A percentile compares a stretch with the other conserved stretches of the same genome.
Conservation (phyloP, 1,140 invertebrate species). For the Lepidostoma basale region DNA sequence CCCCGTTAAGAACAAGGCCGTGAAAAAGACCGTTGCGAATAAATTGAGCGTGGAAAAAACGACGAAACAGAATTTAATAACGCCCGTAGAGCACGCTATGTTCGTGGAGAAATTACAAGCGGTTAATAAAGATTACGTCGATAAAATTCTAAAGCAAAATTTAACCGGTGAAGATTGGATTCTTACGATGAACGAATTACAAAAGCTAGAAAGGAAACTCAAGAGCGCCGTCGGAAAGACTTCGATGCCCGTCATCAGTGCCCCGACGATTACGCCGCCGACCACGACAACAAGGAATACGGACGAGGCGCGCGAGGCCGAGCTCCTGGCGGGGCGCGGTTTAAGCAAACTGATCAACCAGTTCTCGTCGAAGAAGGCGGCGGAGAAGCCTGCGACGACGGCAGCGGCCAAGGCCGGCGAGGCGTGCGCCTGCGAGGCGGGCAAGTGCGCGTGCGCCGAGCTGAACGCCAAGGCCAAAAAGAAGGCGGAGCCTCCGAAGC, state of each 20-base stretch:
- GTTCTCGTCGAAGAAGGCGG: constrained; percentile 35
- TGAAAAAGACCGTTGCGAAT: constrained; percentile 25
- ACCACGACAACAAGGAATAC: constrained; percentile 46
- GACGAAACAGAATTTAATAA: background rate
- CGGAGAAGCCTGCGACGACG: background rate
- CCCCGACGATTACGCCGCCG: constrained; percentile 38
- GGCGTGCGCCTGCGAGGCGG: background rate
- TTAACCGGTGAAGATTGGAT: constrained; percentile 56
- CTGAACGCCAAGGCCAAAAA: background rate
- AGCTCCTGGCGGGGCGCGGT: constrained; percentile 56
- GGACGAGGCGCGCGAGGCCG: constrained; percentile 52
- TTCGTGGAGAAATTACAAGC: constrained; percentile 52
- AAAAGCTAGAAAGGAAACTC: constrained; percentile 53
- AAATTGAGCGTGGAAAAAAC: background rate
- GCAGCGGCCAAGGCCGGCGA: background rate
- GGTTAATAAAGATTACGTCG: constrained; percentile 54
- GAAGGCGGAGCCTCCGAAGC: constrained; percentile 29
- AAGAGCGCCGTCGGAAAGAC: constrained; percentile 51
- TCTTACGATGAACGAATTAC: constrained; percentile 54
- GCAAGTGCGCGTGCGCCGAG: background rate
- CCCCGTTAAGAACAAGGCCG: constrained; percentile 21
- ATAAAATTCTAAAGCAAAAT: constrained; percentile 52
- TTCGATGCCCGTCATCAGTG: background rate
- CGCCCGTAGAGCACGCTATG: constrained; percentile 32
- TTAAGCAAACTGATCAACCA: constrained; percentile 57